Evolutionary conservation across 2,797 vertebrate genomes (phyloP).

Genomic region (Hoplostethus mediterraneus): DNA sequence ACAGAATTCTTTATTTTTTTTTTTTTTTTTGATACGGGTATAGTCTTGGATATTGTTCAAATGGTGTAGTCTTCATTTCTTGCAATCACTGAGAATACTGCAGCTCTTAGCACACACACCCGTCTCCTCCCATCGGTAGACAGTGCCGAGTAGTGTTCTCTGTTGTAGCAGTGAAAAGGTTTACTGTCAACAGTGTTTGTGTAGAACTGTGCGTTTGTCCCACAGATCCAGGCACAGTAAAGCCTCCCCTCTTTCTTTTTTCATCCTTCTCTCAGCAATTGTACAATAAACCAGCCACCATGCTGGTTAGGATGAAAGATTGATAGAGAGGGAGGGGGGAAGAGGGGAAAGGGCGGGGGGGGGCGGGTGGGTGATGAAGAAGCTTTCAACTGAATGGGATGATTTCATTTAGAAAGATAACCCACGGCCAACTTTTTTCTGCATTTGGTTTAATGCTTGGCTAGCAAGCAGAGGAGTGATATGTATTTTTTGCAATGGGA

Average conservation of each 20-base stretch:
- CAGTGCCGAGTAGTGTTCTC: slow-evolving; percentile 11
- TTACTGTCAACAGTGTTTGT: slow-evolving; percentile 34
- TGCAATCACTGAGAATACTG: neutral
- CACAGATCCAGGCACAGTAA: slow-evolving; percentile 60
- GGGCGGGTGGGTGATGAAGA: too few species aligned
- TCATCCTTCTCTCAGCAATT: slow-evolving; percentile 61
- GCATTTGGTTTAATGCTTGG: slow-evolving; percentile 24
- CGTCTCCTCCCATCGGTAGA: slow-evolving; percentile 4
- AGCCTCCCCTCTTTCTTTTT: slow-evolving; percentile 12
- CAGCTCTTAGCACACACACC: slow-evolving; percentile 9
- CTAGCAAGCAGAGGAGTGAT: slow-evolving; percentile 12
- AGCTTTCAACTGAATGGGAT: slow-evolving; percentile 30
- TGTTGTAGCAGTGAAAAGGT: slow-evolving; percentile 4
- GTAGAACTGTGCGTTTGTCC: slow-evolving; percentile 28
- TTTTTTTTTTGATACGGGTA: neutral
- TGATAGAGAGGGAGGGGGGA: slow-evolving; percentile 49
- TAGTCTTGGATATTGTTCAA: too few species aligned
- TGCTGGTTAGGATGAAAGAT: slow-evolving; percentile 74
- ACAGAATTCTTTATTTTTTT: neutral
- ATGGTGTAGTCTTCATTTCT: neutral
- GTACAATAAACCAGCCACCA: slow-evolving; percentile 61
- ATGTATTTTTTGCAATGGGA: slow-evolving; percentile 21
- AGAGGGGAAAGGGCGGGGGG: too few species aligned
- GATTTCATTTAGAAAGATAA: slow-evolving; percentile 62
- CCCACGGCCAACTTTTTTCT: slow-evolving; percentile 29